Percentiles rank a stretch among this genome's conserved stretches.
Conservation (phyloP, 1,140 invertebrate species). For the Pollicipes pollicipes region DNA sequence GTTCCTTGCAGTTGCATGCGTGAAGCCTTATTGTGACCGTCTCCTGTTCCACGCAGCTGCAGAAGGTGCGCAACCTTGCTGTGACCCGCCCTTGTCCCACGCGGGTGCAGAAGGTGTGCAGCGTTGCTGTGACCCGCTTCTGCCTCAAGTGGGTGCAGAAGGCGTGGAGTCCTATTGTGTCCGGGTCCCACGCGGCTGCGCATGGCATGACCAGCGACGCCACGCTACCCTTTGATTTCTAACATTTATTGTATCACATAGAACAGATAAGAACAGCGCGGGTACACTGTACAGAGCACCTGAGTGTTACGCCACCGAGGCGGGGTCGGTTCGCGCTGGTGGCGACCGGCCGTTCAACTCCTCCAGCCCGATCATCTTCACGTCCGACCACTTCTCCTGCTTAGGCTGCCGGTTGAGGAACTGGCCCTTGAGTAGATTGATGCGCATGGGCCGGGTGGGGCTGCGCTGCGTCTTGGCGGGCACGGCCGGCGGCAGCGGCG, state of each 20-base stretch:
- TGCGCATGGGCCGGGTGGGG: background rate
- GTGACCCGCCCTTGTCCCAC: too few species aligned
- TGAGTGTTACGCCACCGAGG: background rate
- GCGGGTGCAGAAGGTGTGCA: too few species aligned
- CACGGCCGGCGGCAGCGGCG: background rate
- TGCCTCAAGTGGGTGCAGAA: too few species aligned
- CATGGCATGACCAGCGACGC: too few species aligned
- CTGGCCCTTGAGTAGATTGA: background rate
- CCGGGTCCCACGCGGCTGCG: too few species aligned
- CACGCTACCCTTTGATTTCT: background rate
- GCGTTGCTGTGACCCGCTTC: too few species aligned
- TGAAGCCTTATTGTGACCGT: too few species aligned
- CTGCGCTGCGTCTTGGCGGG: background rate
- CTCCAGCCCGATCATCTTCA: background rate
- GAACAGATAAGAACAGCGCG: background rate
- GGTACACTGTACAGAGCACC: background rate
- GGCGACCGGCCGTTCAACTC: background rate
- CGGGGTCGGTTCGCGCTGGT: too few species aligned
- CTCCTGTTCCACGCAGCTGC: too few species aligned
- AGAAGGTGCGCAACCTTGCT: too few species aligned
- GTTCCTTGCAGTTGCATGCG: too few species aligned
- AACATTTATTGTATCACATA: conserved; percentile 1
- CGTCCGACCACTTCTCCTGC: background rate
- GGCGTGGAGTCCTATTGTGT: too few species aligned
- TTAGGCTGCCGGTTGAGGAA: background rate